These are phyloP conservation scores for Scrobipalpa atriplicella DNA, from an alignment of 2,888 invertebrate genomes.

Conservation along the genomic window DNA sequence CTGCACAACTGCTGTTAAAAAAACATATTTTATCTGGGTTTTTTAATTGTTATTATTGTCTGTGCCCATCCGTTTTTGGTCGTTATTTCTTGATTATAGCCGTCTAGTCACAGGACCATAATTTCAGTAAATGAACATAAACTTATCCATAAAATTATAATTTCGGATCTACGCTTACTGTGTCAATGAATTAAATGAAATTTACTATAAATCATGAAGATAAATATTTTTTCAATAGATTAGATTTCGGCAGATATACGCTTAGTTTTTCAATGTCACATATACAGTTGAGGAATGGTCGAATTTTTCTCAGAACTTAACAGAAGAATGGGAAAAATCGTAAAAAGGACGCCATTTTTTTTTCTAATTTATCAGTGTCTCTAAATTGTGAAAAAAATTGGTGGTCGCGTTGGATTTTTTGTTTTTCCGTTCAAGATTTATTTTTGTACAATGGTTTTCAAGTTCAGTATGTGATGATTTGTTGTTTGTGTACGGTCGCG, in stretches of 20 bases:
- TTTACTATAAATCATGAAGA: slow-evolving; percentile 41
- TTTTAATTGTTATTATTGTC: too few relatives aligned
- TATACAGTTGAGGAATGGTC: slow-evolving; percentile 68
- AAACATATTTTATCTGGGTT: too few relatives aligned
- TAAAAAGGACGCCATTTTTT: slow-evolving; percentile 29
- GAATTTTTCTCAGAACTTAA: slow-evolving; percentile 26
- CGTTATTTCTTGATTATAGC: neutral
- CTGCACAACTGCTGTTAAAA: too few relatives aligned
- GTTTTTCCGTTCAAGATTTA: slow-evolving; percentile 32
- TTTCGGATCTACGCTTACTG: slow-evolving; percentile 63
- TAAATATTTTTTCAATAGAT: slow-evolving; percentile 66
- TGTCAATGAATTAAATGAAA: slow-evolving; percentile 59
- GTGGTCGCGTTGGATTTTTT: neutral
- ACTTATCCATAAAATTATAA: slow-evolving; percentile 39
- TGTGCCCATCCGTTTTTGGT: too few relatives aligned
- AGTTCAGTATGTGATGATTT: slow-evolving; percentile 27
- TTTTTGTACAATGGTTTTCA: slow-evolving; percentile 33
- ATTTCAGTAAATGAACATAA: neutral
- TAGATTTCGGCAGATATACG: slow-evolving; percentile 57
- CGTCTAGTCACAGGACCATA: neutral
- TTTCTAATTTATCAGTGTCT: slow-evolving; percentile 13
- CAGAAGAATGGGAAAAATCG: neutral
- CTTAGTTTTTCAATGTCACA: slow-evolving; percentile 53
- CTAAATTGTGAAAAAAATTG: slow-evolving; percentile 5
- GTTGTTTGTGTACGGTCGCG: slow-evolving; percentile 37